Evolutionary conservation across 2,888 invertebrate genomes (phyloP).

Genomic region (Orthosia gracilis): DNA sequence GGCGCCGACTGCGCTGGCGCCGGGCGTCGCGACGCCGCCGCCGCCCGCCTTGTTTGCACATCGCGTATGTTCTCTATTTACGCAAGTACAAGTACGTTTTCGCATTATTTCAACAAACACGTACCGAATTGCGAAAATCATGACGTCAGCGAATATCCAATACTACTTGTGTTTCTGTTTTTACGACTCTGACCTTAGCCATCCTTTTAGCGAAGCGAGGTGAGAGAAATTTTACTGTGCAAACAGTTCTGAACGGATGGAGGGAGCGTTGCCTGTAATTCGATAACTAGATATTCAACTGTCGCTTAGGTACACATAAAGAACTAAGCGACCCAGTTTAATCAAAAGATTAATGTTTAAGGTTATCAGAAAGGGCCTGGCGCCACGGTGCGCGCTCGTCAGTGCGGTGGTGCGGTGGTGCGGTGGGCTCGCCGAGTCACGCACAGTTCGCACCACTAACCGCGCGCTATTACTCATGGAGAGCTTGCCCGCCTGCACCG

Average conservation of each 20-base stretch:
- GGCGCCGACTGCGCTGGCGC: slow-evolving; percentile 75
- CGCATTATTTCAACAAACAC: slow-evolving; percentile 83
- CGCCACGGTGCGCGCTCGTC: slow-evolving; percentile 71
- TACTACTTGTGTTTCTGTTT: slow-evolving; percentile 60
- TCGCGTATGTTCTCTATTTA: slow-evolving; percentile 87
- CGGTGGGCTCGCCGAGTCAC: slow-evolving; percentile 75
- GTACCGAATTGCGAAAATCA: slow-evolving; percentile 76
- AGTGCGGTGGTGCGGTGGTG: slow-evolving; percentile 23
- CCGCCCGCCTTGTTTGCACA: slow-evolving; percentile 82
- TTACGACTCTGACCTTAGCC: slow-evolving; percentile 56
- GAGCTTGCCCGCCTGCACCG: slow-evolving; percentile 66
- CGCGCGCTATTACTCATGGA: slow-evolving; percentile 80
- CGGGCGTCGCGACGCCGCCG: slow-evolving; percentile 81
- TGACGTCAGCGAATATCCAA: slow-evolving; percentile 71
- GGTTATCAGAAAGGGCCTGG: slow-evolving; percentile 81
- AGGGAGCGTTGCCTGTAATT: slow-evolving; percentile 34
- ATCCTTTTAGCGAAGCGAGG: slow-evolving; percentile 52
- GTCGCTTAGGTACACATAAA: slow-evolving; percentile 74
- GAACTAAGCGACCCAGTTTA: slow-evolving; percentile 75
- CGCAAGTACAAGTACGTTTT: slow-evolving; percentile 84
- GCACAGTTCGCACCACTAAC: slow-evolving; percentile 80
- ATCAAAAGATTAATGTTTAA: slow-evolving; percentile 83
- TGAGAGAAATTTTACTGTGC: slow-evolving; percentile 41
- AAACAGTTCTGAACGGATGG: slow-evolving; percentile 29
- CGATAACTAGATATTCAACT: slow-evolving; percentile 74